Evolutionary conservation across 2,888 invertebrate genomes (phyloP).

Genomic region (Cheiracanthium punctorium): DNA sequence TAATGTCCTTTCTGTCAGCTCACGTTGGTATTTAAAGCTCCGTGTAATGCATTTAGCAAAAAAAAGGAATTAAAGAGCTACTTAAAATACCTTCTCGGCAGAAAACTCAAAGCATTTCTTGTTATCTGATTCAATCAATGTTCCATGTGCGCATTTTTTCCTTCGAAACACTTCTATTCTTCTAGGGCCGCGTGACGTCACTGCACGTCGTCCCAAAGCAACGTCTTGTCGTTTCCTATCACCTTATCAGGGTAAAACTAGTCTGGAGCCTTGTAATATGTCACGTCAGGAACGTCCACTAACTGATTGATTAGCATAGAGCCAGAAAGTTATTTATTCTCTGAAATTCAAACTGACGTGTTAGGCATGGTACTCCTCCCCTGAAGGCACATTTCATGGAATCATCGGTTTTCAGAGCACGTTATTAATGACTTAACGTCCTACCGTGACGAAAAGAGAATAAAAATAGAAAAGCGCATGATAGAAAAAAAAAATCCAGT

Average conservation of each 20-base stretch:
- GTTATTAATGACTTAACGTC: constrained; percentile 62
- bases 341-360: constrained; percentile 57
- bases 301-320: constrained; percentile 51
- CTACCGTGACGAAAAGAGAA: constrained; percentile 61
- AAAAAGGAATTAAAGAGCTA: too few species aligned
- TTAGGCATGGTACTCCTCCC: constrained; percentile 28
- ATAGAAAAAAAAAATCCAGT: constrained; percentile 23
- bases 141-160: too few species aligned
- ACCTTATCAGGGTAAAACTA: background rate
- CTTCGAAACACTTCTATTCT: too few species aligned
- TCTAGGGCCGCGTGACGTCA: too few species aligned
- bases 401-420: constrained; percentile 64
- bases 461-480: constrained; percentile 41
- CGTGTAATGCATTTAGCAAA: too few species aligned
- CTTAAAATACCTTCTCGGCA: too few species aligned
- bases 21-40: too few species aligned
- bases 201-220: background rate
- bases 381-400: constrained; percentile 29
- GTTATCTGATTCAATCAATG: too few species aligned
- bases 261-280: background rate
- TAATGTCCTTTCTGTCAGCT: too few species aligned
- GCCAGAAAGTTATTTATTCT: constrained; percentile 42
- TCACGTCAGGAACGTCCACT: constrained; percentile 1
- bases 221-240: background rate
- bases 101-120: too few species aligned